phyloP scores from a whole-genome alignment of 2,113 vertebrate species.

The Phaethon lepturus region DNA sequence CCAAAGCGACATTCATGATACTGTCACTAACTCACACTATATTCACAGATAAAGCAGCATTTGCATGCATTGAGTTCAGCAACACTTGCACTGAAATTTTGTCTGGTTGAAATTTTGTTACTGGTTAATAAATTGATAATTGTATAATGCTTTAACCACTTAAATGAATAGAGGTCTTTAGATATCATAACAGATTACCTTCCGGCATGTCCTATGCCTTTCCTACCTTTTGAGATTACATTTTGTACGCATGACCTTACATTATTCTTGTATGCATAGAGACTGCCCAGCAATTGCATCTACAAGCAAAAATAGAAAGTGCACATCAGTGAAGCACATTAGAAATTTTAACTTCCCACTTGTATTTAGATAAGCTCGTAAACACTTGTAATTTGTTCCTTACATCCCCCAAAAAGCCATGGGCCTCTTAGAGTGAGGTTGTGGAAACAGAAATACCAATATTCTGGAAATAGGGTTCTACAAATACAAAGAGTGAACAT shows the following conservation, averaged over 20 bases:
- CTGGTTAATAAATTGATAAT: not conserved
- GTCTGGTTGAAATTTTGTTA: not conserved
- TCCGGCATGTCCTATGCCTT: not conserved
- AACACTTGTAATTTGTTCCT: not conserved
- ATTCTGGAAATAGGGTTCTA: not conserved
- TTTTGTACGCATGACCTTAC: not conserved
- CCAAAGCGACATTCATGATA: not conserved
- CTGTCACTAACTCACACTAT: not conserved
- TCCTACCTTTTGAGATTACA: not conserved
- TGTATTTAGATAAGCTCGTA: not conserved
- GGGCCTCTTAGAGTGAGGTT: not conserved
- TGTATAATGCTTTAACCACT: not conserved
- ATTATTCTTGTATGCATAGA: not conserved
- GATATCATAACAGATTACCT: not conserved
- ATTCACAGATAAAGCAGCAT: not conserved
- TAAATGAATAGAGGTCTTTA: not conserved
- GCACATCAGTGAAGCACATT: not conserved
- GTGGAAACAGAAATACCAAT: not conserved
- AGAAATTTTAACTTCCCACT: not conserved
- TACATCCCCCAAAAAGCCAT: not conserved
- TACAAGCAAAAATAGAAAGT: not conserved
- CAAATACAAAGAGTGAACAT: not conserved
- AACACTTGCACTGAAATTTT: not conserved
- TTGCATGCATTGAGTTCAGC: not conserved
- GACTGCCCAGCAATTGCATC: not conserved